Conservation (phyloP, 2,797 vertebrate genomes). For the Erpetoichthys calabaricus region DNA sequence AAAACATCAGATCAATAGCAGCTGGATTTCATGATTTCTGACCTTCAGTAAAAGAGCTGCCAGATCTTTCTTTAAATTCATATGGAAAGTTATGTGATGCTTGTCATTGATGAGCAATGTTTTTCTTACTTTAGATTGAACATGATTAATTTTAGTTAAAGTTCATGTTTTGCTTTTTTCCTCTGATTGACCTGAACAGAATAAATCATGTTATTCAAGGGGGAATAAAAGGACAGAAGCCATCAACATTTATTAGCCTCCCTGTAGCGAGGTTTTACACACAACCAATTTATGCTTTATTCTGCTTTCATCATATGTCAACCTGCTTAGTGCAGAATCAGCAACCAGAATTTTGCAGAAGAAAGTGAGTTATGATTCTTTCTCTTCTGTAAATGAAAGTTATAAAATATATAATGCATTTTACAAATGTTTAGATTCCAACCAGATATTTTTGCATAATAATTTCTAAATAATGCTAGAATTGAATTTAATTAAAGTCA, state of each 20-base stretch:
- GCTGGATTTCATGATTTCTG: neutral
- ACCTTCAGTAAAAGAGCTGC: slow-evolving; percentile 2
- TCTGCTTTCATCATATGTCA: too few species aligned
- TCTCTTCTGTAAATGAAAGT: too few species aligned
- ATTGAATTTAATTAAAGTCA: too few species aligned
- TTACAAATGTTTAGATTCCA: too few species aligned
- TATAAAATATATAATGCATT: too few species aligned
- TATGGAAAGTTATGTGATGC: slow-evolving; percentile 7
- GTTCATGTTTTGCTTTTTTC: slow-evolving; percentile 5
- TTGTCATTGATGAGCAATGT: slow-evolving; percentile 8
- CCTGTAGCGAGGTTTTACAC: too few species aligned
- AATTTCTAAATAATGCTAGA: too few species aligned
- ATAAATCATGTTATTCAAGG: slow-evolving; percentile 1
- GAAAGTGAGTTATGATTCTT: too few species aligned
- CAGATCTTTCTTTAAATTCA: slow-evolving; percentile 3
- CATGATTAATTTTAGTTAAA: slow-evolving; percentile 13
- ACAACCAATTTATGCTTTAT: too few species aligned
- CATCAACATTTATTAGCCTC: neutral
- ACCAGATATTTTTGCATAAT: too few species aligned
- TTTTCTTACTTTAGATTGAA: slow-evolving; percentile 1
- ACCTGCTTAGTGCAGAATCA: too few species aligned
- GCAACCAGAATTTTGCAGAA: too few species aligned
- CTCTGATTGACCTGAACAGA: neutral
- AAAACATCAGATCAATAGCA: slow-evolving; percentile 7
- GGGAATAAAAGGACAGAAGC: neutral